Evolutionary conservation across 2,797 vertebrate species (phyloP).

Genomic region (Platyrinchus mystaceus): DNA sequence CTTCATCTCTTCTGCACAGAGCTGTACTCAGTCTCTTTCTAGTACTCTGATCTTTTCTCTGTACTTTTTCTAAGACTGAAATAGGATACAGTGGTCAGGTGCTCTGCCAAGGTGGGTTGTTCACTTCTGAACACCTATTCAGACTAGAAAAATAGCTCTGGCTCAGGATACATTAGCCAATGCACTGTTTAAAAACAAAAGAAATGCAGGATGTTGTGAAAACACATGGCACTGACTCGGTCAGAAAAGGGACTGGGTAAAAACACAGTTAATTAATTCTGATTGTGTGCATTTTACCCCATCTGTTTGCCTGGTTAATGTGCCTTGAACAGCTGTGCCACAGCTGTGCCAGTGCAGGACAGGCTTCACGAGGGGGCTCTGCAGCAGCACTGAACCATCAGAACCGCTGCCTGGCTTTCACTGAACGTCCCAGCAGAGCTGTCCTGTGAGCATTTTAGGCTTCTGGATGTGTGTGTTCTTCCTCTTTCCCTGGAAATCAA

Average conservation of each 20-base stretch:
- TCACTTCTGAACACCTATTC: background rate
- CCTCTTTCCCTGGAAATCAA: background rate
- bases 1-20: background rate
- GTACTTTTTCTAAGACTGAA: background rate
- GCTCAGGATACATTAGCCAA: background rate
- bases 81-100: background rate
- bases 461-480: background rate
- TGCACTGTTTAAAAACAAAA: background rate
- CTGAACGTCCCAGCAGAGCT: background rate
- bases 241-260: background rate
- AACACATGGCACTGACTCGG: accelerated
- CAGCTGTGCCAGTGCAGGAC: background rate
- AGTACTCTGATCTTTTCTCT: background rate
- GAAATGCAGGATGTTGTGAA: background rate
- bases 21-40: background rate
- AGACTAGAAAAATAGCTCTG: background rate
- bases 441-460: background rate
- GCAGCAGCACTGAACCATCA: background rate
- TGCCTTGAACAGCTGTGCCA: background rate
- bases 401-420: background rate
- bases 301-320: background rate
- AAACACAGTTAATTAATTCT: background rate
- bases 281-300: background rate
- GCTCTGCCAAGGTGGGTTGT: background rate
- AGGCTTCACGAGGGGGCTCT: background rate